Evolutionary conservation across 2,888 invertebrate species (phyloP).

Genomic region (Rotaria sp.): DNA sequence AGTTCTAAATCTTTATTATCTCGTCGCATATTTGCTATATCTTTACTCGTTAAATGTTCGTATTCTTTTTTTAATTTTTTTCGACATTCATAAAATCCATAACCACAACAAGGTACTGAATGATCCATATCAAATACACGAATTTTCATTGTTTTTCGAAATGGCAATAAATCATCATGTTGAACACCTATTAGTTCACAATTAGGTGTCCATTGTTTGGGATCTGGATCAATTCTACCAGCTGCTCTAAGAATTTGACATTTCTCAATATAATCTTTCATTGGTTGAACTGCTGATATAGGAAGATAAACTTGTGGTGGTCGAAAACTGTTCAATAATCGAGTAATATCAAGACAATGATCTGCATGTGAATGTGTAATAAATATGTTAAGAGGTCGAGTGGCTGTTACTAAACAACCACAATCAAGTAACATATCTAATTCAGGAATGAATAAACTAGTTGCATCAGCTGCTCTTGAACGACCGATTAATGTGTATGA

Average conservation of each 20-base stretch:
- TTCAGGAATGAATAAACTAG: slow-evolving; percentile 10
- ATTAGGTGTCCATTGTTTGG: not conserved
- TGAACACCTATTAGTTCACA: not conserved
- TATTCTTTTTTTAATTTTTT: slow-evolving; percentile 9
- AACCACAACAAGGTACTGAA: slow-evolving; percentile 18
- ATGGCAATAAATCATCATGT: not conserved
- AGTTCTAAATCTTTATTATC: not conserved
- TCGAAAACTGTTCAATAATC: not conserved
- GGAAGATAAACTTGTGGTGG: not conserved
- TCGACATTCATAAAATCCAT: slow-evolving; percentile 21
- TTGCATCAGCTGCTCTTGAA: slow-evolving; percentile 21
- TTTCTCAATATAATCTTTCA: not conserved
- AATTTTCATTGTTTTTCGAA: slow-evolving; percentile 2
- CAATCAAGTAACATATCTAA: not conserved
- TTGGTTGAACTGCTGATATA: not conserved
- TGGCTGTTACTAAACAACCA: not conserved
- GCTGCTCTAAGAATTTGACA: not conserved
- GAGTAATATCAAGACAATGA: not conserved
- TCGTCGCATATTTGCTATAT: not conserved
- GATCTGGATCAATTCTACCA: not conserved
- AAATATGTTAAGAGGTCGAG: not conserved
- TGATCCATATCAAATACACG: slow-evolving; percentile 29
- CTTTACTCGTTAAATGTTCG: not conserved
- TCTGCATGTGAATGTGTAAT: not conserved
- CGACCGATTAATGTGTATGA: not conserved